Percentiles rank a stretch among this genome's conserved stretches.
Conservation (phyloP, 1,140 invertebrate genomes). For the Drosophila sp. region DNA sequence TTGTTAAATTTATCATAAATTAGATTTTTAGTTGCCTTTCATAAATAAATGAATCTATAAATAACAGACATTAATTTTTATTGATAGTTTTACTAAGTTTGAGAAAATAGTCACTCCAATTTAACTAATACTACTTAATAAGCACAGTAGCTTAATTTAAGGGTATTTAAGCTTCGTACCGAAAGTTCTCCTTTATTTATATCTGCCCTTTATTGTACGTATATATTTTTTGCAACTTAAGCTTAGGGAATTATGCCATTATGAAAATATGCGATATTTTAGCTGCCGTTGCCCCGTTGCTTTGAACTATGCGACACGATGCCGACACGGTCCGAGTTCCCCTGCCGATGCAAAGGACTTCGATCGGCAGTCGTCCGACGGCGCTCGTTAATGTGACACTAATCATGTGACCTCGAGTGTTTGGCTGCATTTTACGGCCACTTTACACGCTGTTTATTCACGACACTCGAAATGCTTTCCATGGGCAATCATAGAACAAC, state of each 20-base stretch:
- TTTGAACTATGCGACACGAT: slow-evolving; percentile 53
- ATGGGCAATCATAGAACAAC: slow-evolving; percentile 17
- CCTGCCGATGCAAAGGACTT: slow-evolving; percentile 11
- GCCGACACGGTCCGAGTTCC: slow-evolving; percentile 27
- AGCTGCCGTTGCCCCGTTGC: slow-evolving; percentile 21
- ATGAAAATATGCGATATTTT: slow-evolving; percentile 39
- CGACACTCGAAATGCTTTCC: slow-evolving; percentile 53
- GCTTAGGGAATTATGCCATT: slow-evolving; percentile 18
- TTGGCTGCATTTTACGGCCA: slow-evolving; percentile 60
- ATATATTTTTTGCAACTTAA: slow-evolving; percentile 16
- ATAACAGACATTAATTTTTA: too few relatives aligned
- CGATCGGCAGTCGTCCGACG: not conserved
- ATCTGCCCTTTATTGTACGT: not conserved
- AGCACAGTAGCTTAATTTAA: not conserved
- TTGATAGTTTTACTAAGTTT: too few relatives aligned
- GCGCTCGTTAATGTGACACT: slow-evolving; percentile 72
- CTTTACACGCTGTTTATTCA: slow-evolving; percentile 73
- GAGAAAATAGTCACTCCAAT: too few relatives aligned
- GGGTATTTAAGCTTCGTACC: slow-evolving; percentile 11
- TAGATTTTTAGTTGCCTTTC: too few relatives aligned
- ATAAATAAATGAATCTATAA: too few relatives aligned
- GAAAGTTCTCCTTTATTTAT: not conserved
- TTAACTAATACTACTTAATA: not conserved
- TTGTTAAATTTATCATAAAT: too few relatives aligned
- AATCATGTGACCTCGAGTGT: slow-evolving; percentile 78